Base-by-base conservation (phyloP, 2,797 vertebrate species). In the Ceyx erithaca region DNA sequence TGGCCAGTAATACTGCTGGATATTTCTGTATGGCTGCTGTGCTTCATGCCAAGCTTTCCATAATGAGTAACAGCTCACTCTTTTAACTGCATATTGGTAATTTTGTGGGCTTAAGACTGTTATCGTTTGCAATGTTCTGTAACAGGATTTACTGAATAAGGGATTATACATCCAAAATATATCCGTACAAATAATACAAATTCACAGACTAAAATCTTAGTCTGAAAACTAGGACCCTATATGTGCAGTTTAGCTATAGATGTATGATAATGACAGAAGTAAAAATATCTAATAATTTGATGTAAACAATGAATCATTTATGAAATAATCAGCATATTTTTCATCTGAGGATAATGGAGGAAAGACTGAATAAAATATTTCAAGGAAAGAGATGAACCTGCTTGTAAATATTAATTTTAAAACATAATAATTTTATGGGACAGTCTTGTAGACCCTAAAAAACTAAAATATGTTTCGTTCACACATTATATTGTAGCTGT, bases 101-200 rank as follows among this genome's bases (percentile, higher is more conserved):
- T 94, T 94, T 88, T 84, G 40, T 90, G 48, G 48, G 33, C 12
- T 81, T 75, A 92, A 86, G 67, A 64, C 18, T 81, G 28, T 85
- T 85, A 49, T 33, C 30, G 48, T 85, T 94, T 91, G 45, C 28
- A 83, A 69, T 59, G 30, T 64, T 84, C 14, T 78, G 66, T 73
- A 77, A 70, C 64, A 81, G 6, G 9, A 18, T 89, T 93, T 85
- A 84, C 35, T 90, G 57, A 92, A 83, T 62, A 85, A 85, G 87
- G 14, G 37, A 80, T 76, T 43, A 51, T 59, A 66, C 64, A 23
- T 55, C 20, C 35, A 88, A 94, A 90, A 70, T 62, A 85, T 63
- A n/a, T 41, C 33, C 49, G 43, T 26, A 10, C 7, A 70, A 83
- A 86, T 54, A 79, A 62, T 14, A 69, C 26, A 54, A 76, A 62